A percentile compares a stretch with the other conserved stretches of the same genome.
phyloP scores from a whole-genome alignment of 1,140 invertebrate genomes.

The Papilio dardanus region DNA sequence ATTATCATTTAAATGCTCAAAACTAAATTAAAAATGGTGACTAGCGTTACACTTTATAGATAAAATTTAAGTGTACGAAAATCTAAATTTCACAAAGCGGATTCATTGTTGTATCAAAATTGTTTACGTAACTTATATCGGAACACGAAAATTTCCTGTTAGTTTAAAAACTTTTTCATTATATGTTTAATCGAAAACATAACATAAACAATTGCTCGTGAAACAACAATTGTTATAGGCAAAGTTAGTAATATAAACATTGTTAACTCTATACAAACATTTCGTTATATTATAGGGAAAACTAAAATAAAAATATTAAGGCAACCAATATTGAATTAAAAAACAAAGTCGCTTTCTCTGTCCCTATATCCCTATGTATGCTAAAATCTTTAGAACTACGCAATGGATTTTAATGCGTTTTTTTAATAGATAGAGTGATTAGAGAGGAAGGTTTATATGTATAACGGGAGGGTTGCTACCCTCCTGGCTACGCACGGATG shows the following conservation, averaged over 20 bases:
- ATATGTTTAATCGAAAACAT: background rate
- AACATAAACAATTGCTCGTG: background rate
- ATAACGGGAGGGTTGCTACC: too few species aligned
- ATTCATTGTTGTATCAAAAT: background rate
- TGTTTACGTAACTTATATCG: constrained; percentile 9
- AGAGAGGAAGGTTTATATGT: too few species aligned
- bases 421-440: too few species aligned
- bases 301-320: background rate
- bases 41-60: too few species aligned
- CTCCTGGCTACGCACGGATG: too few species aligned
- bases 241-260: background rate
- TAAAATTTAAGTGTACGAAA: background rate
- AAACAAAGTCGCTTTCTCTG: too few species aligned
- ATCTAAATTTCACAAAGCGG: background rate
- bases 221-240: background rate
- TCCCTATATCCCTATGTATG: too few species aligned
- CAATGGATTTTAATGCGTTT: too few species aligned
- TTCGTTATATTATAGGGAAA: background rate
- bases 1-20: too few species aligned
- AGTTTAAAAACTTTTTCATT: constrained; percentile 16
- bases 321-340: too few species aligned
- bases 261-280: background rate
- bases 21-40: too few species aligned
- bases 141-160: constrained; percentile 14
- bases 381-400: too few species aligned